Evolutionary conservation across 2,888 invertebrate species (phyloP).

Genomic region (Eutolmus rufibarbis): DNA sequence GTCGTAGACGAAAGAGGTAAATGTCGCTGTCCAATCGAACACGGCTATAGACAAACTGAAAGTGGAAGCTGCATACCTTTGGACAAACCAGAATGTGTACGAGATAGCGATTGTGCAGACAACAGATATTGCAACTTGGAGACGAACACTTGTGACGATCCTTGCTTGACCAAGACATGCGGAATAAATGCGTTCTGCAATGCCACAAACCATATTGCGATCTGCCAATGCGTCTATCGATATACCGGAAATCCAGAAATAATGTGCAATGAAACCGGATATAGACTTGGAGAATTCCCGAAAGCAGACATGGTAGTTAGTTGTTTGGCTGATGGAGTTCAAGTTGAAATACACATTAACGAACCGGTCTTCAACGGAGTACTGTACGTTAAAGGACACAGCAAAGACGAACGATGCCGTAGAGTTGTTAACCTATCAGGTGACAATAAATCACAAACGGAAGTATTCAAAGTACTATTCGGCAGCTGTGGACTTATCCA

Average conservation of each 20-base stretch:
- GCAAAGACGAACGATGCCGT: conserved; percentile 90
- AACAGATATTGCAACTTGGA: conserved; percentile 75
- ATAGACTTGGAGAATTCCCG: conserved; percentile 79
- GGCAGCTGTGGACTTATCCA: conserved; percentile 92
- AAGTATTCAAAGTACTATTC: conserved; percentile 87
- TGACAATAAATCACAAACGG: conserved; percentile 71
- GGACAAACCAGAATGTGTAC: conserved; percentile 69
- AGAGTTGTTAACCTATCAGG: conserved; percentile 79
- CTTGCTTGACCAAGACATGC: conserved; percentile 77
- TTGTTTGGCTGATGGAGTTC: conserved; percentile 90
- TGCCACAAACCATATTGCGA: conserved; percentile 76
- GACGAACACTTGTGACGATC: conserved; percentile 78
- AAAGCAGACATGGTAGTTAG: conserved; percentile 86
- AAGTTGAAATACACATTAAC: conserved; percentile 79
- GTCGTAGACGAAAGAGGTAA: conserved; percentile 78
- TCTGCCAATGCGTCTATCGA: conserved; percentile 79
- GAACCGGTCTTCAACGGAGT: conserved; percentile 85
- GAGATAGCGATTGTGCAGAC: conserved; percentile 78
- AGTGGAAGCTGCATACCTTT: conserved; percentile 69
- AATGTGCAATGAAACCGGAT: conserved; percentile 68
- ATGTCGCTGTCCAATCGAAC: conserved; percentile 77
- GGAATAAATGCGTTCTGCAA: conserved; percentile 81
- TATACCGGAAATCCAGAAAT: conserved; percentile 79
- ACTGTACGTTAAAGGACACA: conserved; percentile 92
- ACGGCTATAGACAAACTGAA: conserved; percentile 70